Conservation (phyloP, 2,113 vertebrate species). For the Macrotis lagotis region DNA sequence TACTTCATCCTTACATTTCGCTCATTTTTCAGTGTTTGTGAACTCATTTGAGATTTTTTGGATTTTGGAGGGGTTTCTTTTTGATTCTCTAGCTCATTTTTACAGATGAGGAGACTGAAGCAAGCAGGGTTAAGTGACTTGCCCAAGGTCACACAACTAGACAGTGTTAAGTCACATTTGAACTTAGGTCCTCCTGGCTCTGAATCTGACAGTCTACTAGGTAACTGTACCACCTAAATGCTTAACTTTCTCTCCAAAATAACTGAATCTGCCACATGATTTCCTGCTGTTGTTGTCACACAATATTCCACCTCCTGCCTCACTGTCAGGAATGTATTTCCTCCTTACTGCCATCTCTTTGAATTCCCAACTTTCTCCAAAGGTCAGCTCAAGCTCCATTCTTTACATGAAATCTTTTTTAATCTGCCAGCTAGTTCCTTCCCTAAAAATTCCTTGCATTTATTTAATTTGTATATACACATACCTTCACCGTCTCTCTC, state of each 20-base stretch:
- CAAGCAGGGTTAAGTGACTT: not conserved
- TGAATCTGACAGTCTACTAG: not conserved
- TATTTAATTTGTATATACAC: too few species aligned
- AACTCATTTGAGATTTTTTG: not conserved
- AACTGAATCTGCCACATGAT: not conserved
- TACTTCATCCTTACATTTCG: not conserved
- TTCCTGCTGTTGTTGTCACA: not conserved
- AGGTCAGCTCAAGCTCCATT: not conserved
- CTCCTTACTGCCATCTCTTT: not conserved
- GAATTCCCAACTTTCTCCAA: not conserved
- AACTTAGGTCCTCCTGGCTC: not conserved
- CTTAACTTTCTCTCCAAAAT: not conserved
- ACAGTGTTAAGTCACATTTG: not conserved
- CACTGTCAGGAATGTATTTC: not conserved
- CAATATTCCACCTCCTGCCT: not conserved
- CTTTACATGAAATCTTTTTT: too few species aligned
- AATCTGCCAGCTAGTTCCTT: too few species aligned
- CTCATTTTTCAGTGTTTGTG: not conserved
- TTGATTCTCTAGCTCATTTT: not conserved
- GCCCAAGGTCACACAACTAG: not conserved
- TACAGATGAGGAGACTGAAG: not conserved
- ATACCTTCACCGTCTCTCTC: not conserved
- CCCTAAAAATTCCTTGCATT: too few species aligned
- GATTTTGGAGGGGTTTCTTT: not conserved
- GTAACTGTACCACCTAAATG: not conserved